Percentiles rank a stretch among this genome's conserved stretches.
Evolutionary conservation across 1,140 invertebrate genomes (phyloP).

Genomic region (Plodia interpunctella): DNA sequence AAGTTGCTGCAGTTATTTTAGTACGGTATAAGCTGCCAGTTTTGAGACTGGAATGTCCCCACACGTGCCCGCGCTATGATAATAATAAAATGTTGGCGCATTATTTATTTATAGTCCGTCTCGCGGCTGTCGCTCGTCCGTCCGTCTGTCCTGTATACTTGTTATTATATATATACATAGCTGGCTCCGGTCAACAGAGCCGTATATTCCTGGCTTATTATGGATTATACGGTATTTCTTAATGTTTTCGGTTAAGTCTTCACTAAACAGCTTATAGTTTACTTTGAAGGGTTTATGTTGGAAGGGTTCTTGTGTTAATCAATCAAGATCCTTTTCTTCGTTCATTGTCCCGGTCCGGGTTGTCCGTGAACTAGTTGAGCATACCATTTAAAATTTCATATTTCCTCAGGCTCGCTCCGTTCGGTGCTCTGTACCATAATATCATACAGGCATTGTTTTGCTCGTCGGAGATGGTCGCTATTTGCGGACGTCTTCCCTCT

Average conservation of each 20-base stretch:
- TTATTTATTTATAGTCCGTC: slow-evolving; percentile 73
- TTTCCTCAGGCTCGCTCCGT: slow-evolving; percentile 10
- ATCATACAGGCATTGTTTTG: slow-evolving; percentile 72
- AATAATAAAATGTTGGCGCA: slow-evolving; percentile 75
- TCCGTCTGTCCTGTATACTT: slow-evolving; percentile 45
- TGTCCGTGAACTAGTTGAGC: neutral
- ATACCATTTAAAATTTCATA: slow-evolving; percentile 5
- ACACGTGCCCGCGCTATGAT: slow-evolving; percentile 69
- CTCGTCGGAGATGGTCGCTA: slow-evolving; percentile 59
- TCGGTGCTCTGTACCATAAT: slow-evolving; percentile 53
- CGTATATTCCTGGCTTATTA: slow-evolving; percentile 34
- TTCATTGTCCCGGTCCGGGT: neutral
- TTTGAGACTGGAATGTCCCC: slow-evolving; percentile 53
- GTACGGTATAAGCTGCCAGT: slow-evolving; percentile 52
- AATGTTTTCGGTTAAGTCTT: neutral
- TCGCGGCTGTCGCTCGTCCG: slow-evolving; percentile 69
- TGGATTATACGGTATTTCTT: slow-evolving; percentile 11
- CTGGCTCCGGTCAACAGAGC: slow-evolving; percentile 22
- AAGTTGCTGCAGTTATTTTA: slow-evolving; percentile 35
- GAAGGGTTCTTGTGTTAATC: neutral
- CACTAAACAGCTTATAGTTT: neutral
- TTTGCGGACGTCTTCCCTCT: slow-evolving; percentile 58
- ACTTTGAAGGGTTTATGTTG: neutral
- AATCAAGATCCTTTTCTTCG: neutral
- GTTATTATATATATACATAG: slow-evolving; percentile 40